Percentiles rank a stretch among this genome's conserved stretches.
These are phyloP conservation scores for Crocodylus rhombifer DNA, from an alignment of 2,797 vertebrate species.

Conservation along the genomic window DNA sequence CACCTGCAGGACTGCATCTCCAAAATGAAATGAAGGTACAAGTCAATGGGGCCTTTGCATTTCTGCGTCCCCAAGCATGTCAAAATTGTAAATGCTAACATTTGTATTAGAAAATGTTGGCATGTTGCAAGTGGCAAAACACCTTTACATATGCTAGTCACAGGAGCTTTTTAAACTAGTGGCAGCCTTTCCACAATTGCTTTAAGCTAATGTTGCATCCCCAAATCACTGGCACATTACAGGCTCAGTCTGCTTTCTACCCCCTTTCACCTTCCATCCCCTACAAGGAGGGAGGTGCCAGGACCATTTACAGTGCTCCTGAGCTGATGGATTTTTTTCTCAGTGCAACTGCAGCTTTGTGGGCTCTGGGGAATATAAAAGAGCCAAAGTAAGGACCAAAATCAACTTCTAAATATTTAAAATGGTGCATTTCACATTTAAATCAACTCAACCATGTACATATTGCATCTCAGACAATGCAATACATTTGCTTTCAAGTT, in stretches of 20 bases:
- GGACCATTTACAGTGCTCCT: not conserved
- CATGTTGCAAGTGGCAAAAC: not conserved
- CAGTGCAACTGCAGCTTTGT: not conserved
- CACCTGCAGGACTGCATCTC: not conserved
- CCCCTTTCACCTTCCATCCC: not conserved
- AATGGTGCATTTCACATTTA: not conserved
- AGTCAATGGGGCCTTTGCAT: not conserved
- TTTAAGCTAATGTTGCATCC: not conserved
- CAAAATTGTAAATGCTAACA: not conserved
- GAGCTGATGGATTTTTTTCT: not conserved
- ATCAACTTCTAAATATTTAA: not conserved
- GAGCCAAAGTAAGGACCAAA: not conserved
- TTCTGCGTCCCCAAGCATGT: not conserved
- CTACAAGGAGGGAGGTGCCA: not conserved
- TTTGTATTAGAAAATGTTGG: not conserved
- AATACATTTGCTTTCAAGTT: slow-evolving; percentile 19
- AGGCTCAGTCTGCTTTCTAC: not conserved
- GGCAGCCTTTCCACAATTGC: not conserved
- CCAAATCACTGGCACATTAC: not conserved
- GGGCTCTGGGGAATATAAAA: not conserved
- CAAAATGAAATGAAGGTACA: not conserved
- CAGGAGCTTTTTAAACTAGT: not conserved
- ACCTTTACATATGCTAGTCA: not conserved
- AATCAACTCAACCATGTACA: not conserved
- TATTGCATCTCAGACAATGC: not conserved